phyloP scores from a whole-genome alignment of 92 coral and sea anemone species.

The Galaxea fascicularis region DNA sequence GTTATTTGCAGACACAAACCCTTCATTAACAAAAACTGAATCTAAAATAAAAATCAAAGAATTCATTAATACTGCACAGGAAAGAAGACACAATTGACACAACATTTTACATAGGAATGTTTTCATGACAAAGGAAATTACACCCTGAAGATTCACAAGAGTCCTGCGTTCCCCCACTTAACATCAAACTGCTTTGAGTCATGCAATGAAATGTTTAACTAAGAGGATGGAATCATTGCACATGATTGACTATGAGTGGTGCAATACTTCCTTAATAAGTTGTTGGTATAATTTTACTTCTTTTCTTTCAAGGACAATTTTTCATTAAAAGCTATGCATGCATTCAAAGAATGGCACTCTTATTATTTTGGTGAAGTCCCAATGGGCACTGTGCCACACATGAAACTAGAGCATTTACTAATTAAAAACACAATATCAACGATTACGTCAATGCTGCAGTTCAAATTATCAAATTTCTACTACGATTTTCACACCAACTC shows the following conservation, averaged over 20 bases:
- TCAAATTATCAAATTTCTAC: no score
- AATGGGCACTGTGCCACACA: slow-evolving; percentile 20
- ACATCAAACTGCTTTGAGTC: neutral
- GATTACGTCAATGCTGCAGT: neutral
- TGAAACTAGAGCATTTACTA: neutral
- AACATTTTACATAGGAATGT: neutral
- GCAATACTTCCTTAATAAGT: no score
- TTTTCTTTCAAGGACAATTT: no score
- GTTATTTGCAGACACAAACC: neutral
- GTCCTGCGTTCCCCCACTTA: neutral
- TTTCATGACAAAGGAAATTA: neutral
- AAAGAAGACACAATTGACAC: neutral
- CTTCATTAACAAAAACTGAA: neutral
- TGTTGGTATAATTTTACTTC: no score
- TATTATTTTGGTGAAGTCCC: neutral
- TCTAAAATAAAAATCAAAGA: no score
- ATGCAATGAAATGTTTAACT: neutral
- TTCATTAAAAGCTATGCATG: neutral
- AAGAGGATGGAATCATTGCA: no score
- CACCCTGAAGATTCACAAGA: neutral
- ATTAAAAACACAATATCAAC: slow-evolving; percentile 7
- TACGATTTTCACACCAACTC: no score
- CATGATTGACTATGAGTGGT: no score
- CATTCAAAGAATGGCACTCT: neutral
- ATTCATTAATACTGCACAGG: neutral